phyloP scores from a whole-genome alignment of 2,113 vertebrate genomes.

The Corythaixoides concolor region DNA sequence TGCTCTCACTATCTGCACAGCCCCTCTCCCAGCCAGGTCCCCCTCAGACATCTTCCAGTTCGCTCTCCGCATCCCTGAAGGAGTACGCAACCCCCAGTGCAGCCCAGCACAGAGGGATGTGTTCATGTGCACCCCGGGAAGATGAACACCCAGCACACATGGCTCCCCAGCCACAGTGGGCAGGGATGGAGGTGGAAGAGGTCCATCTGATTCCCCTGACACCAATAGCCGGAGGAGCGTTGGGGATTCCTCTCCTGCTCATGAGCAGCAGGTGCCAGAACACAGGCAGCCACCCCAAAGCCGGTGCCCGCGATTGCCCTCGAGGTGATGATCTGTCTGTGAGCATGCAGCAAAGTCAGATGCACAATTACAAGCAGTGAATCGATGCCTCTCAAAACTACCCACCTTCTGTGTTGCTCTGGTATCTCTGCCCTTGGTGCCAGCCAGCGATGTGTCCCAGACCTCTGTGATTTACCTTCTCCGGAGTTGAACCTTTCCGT shows the following conservation, averaged over 20 bases:
- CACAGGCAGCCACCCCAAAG: not conserved
- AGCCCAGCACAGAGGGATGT: not conserved
- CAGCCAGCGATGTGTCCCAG: not conserved
- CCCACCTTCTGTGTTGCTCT: not conserved
- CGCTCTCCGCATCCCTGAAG: not conserved
- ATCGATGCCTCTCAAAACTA: not conserved
- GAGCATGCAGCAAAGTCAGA: not conserved
- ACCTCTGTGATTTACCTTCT: accelerated
- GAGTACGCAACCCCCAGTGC: accelerated
- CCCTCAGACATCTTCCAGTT: not conserved
- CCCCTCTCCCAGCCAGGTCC: not conserved
- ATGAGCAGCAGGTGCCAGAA: not conserved
- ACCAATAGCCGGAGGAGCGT: accelerated
- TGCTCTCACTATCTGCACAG: not conserved
- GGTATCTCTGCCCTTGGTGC: not conserved
- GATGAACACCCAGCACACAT: accelerated
- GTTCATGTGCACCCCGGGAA: accelerated
- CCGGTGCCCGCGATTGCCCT: not conserved
- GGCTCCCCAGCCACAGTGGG: accelerated
- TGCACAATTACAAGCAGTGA: accelerated
- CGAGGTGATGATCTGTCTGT: accelerated
- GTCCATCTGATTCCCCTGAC: not conserved
- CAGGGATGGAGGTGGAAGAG: not conserved
- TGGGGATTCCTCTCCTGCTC: accelerated
- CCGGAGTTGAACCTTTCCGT: accelerated